These are phyloP conservation scores for Ectemnius continuus DNA, from an alignment of 2,888 invertebrate genomes.

Conservation along the genomic window DNA sequence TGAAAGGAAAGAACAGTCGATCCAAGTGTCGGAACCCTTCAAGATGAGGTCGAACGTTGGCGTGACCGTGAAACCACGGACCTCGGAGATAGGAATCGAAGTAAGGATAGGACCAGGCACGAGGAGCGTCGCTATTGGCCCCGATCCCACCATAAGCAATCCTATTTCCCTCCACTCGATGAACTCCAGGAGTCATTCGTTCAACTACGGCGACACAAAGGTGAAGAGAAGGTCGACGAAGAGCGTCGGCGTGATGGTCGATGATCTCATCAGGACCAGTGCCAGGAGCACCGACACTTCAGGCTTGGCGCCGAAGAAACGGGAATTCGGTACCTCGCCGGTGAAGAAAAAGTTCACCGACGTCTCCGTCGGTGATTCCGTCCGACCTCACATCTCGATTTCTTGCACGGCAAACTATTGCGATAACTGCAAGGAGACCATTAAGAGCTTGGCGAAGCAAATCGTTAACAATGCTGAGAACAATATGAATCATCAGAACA, in stretches of 20 bases:
- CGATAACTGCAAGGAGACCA: slow-evolving; percentile 82
- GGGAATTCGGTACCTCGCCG: slow-evolving; percentile 75
- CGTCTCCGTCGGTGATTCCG: slow-evolving; percentile 79
- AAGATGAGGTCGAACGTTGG: slow-evolving; percentile 72
- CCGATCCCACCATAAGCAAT: slow-evolving; percentile 77
- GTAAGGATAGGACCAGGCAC: slow-evolving; percentile 77
- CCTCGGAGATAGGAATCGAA: slow-evolving; percentile 73
- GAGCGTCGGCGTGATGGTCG: slow-evolving; percentile 66
- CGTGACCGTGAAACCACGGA: slow-evolving; percentile 73
- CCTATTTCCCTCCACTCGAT: slow-evolving; percentile 79
- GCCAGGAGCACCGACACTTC: slow-evolving; percentile 77
- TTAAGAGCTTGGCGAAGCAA: slow-evolving; percentile 79
- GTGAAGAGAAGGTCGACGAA: slow-evolving; percentile 57
- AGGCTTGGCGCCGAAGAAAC: slow-evolving; percentile 69
- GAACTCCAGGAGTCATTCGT: slow-evolving; percentile 81
- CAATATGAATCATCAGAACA: slow-evolving; percentile 59
- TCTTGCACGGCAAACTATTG: slow-evolving; percentile 80
- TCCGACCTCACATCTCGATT: slow-evolving; percentile 78
- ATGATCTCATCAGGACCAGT: slow-evolving; percentile 65
- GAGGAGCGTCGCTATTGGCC: slow-evolving; percentile 81
- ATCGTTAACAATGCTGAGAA: slow-evolving; percentile 67
- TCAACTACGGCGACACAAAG: slow-evolving; percentile 81
- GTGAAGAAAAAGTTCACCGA: slow-evolving; percentile 78
- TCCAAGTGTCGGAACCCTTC: slow-evolving; percentile 67
- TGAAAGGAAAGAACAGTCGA: slow-evolving; percentile 58